A percentile compares a stretch with the other conserved stretches of the same genome.
These are phyloP conservation scores for Hylia prasina DNA, from an alignment of 2,113 vertebrate species.

Conservation along the genomic window DNA sequence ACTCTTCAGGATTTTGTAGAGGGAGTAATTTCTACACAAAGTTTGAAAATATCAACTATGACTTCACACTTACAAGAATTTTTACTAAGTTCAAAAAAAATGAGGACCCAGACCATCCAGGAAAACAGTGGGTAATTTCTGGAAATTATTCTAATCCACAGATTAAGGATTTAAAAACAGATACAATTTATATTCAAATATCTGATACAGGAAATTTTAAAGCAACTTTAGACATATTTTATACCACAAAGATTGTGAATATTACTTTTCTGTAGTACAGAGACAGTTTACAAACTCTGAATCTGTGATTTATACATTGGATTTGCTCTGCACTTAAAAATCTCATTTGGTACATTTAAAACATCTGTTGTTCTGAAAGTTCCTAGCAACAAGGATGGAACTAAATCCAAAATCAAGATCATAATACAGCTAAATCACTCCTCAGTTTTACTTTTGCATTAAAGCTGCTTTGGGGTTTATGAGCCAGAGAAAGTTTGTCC, in stretches of 20 bases:
- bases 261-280: background rate
- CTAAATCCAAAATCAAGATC: background rate
- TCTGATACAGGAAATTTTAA: background rate
- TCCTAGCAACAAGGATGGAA: background rate
- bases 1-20: background rate
- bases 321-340: background rate
- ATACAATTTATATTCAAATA: background rate
- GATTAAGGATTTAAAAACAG: background rate
- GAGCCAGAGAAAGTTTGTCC: slow-evolving; percentile 63
- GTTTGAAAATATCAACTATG: background rate
- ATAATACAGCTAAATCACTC: slow-evolving; percentile 15
- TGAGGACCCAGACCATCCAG: background rate
- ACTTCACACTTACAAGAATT: background rate
- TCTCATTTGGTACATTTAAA: slow-evolving; percentile 14
- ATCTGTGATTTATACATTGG: background rate
- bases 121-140: background rate
- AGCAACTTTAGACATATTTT: background rate
- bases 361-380: background rate
- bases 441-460: slow-evolving; percentile 21
- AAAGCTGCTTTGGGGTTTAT: slow-evolving; percentile 60
- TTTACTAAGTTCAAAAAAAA: background rate
- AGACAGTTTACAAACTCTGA: background rate
- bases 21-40: background rate
- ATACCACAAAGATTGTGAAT: background rate
- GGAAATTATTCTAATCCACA: background rate